Evolutionary conservation across 2,888 invertebrate genomes (phyloP).

Genomic region (Acanthosepion esculentum): DNA sequence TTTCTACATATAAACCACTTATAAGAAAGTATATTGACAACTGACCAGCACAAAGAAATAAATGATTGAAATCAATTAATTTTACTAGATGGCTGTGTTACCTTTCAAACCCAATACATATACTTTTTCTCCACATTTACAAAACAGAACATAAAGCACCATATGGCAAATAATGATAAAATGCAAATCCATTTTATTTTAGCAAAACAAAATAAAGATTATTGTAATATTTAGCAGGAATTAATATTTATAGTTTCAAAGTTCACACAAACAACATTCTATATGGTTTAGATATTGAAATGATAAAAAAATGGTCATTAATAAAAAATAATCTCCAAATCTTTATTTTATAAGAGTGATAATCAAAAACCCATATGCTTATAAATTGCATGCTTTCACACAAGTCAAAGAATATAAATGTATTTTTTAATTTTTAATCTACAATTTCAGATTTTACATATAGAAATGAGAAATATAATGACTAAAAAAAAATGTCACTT

Average conservation of each 20-base stretch:
- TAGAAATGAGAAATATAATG: no score
- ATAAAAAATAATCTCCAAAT: not conserved
- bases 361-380: no score
- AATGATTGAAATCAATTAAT: not conserved
- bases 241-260: not conserved
- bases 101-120: not conserved
- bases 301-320: not conserved
- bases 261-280: not conserved
- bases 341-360: not conserved
- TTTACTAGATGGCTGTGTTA: not conserved
- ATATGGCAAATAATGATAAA: not conserved
- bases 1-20: not conserved
- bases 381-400: not conserved
- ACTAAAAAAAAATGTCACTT: no score
- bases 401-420: not conserved
- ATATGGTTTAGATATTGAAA: not conserved
- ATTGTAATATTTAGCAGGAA: not conserved
- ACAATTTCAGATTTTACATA: no score
- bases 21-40: not conserved
- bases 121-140: not conserved
- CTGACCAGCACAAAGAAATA: not conserved
- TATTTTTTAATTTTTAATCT: no score
- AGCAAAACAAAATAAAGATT: not conserved
- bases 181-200: not conserved
- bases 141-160: not conserved